A percentile compares a stretch with the other conserved stretches of the same genome.
Conservation (phyloP, 2,888 invertebrate species). For the Stegana nigrithorax region DNA sequence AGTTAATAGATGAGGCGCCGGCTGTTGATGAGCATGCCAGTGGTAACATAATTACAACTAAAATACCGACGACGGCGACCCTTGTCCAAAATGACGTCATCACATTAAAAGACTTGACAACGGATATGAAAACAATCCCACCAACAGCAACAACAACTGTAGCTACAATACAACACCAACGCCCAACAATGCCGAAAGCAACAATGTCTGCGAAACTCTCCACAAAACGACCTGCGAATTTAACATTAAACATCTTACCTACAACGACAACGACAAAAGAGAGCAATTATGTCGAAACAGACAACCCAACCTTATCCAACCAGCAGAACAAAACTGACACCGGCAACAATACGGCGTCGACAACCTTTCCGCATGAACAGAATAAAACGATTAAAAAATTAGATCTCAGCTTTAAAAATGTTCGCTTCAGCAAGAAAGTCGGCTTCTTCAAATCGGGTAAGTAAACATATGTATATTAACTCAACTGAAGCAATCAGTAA, state of each 20-base stretch:
- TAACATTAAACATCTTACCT: conserved; percentile 40
- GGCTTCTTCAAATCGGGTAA: conserved; percentile 63
- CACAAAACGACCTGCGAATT: conserved; percentile 42
- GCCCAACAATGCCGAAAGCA: conserved; percentile 48
- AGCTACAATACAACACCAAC: conserved; percentile 6
- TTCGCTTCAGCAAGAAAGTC: conserved; percentile 52
- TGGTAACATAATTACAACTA: too few species aligned
- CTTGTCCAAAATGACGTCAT: too few species aligned
- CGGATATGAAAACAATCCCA: too few species aligned
- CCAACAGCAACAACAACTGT: too few species aligned
- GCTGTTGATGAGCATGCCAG: too few species aligned
- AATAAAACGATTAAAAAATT: conserved; percentile 54
- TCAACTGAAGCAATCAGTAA: too few species aligned
- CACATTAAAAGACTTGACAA: too few species aligned
- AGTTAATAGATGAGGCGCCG: too few species aligned
- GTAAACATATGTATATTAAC: too few species aligned
- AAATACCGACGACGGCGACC: too few species aligned
- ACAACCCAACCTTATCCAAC: conserved; percentile 34
- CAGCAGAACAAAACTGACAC: conserved; percentile 28
- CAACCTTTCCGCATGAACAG: conserved; percentile 51
- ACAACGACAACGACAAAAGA: conserved; percentile 24
- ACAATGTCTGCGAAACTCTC: conserved; percentile 34
- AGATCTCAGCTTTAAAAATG: conserved; percentile 63
- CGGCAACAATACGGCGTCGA: conserved; percentile 12
- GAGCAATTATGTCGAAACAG: conserved; percentile 31